Evolutionary conservation across 2,113 vertebrate genomes (phyloP).

Genomic region (Butorides virescens): DNA sequence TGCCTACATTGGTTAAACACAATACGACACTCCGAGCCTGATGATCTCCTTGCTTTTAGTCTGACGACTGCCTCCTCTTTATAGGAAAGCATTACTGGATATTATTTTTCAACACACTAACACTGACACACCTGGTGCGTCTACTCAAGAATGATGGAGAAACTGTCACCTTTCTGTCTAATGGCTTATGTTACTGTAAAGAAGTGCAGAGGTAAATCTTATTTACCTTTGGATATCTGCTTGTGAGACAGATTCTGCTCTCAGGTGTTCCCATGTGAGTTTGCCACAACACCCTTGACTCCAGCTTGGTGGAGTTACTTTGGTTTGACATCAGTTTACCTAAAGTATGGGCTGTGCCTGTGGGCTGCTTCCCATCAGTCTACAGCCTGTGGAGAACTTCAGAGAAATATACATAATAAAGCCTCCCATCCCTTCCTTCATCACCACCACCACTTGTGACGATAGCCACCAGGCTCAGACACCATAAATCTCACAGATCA

Average conservation of each 20-base stretch:
- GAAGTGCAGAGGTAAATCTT: background rate
- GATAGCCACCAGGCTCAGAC: background rate
- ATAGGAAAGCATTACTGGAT: background rate
- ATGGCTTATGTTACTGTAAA: background rate
- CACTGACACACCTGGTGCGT: background rate
- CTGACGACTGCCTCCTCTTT: background rate
- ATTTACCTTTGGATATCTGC: background rate
- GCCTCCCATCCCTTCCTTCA: background rate
- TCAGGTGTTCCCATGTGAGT: background rate
- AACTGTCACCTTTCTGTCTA: constrained; percentile 29
- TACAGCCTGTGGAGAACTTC: background rate
- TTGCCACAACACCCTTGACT: background rate
- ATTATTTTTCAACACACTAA: constrained; percentile 1
- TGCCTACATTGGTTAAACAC: constrained; percentile 14
- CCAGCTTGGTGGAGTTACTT: background rate
- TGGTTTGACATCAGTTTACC: background rate
- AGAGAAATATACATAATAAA: background rate
- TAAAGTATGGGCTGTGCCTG: fast-evolving
- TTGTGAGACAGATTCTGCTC: background rate
- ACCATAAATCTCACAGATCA: background rate
- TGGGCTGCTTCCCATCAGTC: background rate
- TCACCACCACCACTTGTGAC: background rate
- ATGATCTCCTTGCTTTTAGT: background rate
- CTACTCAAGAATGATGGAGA: constrained; percentile 14
- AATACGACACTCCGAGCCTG: background rate